Percentiles rank a stretch among this genome's conserved stretches.
phyloP scores from a whole-genome alignment of 1,140 invertebrate genomes.

The Drosophila kohkoa region DNA sequence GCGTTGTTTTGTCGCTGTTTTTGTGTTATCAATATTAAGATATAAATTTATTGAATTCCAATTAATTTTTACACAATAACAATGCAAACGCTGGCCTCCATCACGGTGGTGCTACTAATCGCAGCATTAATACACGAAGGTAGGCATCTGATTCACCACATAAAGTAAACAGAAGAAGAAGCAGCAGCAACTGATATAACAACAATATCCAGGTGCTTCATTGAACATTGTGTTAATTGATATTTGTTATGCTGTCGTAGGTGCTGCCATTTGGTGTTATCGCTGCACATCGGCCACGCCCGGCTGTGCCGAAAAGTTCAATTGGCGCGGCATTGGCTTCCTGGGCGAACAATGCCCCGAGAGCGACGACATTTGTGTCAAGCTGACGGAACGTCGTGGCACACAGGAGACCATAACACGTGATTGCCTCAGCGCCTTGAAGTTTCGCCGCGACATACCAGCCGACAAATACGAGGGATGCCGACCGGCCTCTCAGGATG shows the following conservation, averaged over 20 bases:
- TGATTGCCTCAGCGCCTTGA: conserved; percentile 93
- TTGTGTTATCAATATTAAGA: conserved; percentile 9
- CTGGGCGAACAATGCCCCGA: conserved; percentile 92
- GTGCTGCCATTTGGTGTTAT: conserved; percentile 91
- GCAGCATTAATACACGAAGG: conserved; percentile 57
- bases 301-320: conserved; percentile 93
- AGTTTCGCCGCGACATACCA: conserved; percentile 93
- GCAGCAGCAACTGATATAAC: neutral
- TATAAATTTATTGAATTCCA: conserved; percentile 6
- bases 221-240: neutral
- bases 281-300: conserved; percentile 95
- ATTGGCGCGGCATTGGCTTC: conserved; percentile 90
- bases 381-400: conserved; percentile 94
- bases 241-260: conserved; percentile 64
- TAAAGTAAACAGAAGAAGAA: conserved; percentile 19
- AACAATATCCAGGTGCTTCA: neutral
- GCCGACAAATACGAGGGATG: conserved; percentile 96
- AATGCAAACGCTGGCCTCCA: conserved; percentile 39
- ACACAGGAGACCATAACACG: conserved; percentile 92
- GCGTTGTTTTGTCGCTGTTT: conserved; percentile 57
- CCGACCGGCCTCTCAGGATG: conserved; percentile 91
- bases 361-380: conserved; percentile 94
- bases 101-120: conserved; percentile 46
- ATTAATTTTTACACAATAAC: conserved; percentile 4
- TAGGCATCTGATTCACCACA: conserved; percentile 23